Percentiles rank a stretch among this genome's conserved stretches.
phyloP scores from a whole-genome alignment of 2,113 vertebrate species.

The Copsychus sechellarum region DNA sequence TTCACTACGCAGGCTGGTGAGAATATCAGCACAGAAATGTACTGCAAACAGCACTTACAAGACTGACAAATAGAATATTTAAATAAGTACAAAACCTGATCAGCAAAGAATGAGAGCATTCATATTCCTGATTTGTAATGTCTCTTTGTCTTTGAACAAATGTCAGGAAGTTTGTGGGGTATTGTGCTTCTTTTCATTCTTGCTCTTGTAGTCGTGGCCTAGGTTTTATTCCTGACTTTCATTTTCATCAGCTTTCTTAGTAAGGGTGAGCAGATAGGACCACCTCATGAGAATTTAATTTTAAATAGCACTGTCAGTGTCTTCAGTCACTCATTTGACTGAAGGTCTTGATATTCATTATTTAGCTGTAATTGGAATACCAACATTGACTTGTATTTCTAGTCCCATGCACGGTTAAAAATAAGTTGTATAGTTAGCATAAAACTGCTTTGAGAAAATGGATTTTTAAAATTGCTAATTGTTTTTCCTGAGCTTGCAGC shows the following conservation, averaged over 20 bases:
- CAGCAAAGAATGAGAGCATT: not conserved
- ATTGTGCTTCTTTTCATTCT: not conserved
- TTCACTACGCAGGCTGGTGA: not conserved
- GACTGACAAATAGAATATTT: not conserved
- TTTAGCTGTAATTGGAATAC: not conserved
- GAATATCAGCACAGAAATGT: not conserved
- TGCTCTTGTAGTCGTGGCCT: not conserved
- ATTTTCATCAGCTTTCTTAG: not conserved
- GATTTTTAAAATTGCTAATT: not conserved
- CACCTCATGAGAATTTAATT: not conserved
- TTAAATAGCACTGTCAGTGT: not conserved
- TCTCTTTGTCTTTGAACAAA: not conserved
- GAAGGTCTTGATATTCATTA: not conserved
- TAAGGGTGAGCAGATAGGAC: not conserved
- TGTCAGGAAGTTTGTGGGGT: not conserved
- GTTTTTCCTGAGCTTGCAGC: not conserved
- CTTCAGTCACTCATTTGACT: not conserved
- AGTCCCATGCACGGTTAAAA: not conserved
- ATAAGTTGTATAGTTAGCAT: not conserved
- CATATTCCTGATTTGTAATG: rapidly evolving
- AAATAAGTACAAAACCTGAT: not conserved
- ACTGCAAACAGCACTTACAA: not conserved
- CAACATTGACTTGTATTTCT: not conserved
- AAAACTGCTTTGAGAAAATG: not conserved
- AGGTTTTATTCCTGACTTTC: not conserved